phyloP scores from a whole-genome alignment of 2,113 vertebrate species.

The Globicephala melas region DNA sequence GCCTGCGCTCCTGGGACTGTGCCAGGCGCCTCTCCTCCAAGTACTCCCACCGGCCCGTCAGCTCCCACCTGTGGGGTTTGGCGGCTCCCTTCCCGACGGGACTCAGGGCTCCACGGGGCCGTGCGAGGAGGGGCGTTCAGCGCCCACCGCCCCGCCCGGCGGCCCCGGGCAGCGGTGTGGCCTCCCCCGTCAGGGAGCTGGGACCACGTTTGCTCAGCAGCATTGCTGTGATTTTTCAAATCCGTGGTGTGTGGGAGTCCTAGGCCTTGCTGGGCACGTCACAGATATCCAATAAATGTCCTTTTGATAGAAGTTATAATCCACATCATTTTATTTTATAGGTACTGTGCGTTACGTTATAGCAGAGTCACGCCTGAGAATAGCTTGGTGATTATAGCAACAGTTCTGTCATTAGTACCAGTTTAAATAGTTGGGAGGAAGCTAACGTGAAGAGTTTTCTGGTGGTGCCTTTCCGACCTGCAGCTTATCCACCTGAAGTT shows the following conservation, averaged over 20 bases:
- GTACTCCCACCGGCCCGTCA: neutral
- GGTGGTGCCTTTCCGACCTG: neutral
- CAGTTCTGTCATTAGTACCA: neutral
- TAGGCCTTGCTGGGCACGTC: neutral
- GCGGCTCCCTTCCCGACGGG: neutral
- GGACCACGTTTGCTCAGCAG: neutral
- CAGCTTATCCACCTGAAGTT: neutral
- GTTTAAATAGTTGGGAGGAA: neutral
- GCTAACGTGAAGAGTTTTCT: neutral
- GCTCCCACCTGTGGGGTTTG: neutral
- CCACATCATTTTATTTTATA: neutral
- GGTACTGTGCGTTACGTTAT: fast-evolving
- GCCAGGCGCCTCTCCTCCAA: neutral
- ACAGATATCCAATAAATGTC: neutral
- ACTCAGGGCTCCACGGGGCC: neutral
- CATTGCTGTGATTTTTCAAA: neutral
- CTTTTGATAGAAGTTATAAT: neutral
- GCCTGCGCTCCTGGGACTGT: fast-evolving
- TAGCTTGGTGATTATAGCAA: neutral
- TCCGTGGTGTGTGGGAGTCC: fast-evolving
- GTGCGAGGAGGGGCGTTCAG: neutral
- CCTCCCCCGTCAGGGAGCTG: fast-evolving
- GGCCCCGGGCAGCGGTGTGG: fast-evolving
- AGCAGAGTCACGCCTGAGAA: neutral
- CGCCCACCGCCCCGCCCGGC: neutral